phyloP scores from a whole-genome alignment of 1,140 invertebrate species.

The Mya arenaria region DNA sequence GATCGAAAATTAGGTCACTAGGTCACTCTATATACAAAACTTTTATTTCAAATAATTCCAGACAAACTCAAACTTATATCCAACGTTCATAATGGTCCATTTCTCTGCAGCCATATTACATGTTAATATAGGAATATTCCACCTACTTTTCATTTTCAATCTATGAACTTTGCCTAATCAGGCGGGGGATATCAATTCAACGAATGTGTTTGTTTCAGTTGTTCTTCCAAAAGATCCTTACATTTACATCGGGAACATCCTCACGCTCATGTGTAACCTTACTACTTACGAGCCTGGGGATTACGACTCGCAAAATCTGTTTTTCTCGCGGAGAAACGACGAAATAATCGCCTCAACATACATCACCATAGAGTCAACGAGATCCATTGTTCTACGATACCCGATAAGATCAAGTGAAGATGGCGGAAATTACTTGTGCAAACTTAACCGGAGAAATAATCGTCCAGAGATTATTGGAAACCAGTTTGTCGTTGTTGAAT shows the following conservation, averaged over 20 bases:
- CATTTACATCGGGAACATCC: slow-evolving; percentile 33
- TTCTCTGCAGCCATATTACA: no score
- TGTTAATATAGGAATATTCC: no score
- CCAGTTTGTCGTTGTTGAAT: slow-evolving; percentile 41
- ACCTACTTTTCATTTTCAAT: no score
- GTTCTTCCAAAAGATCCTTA: slow-evolving; percentile 33
- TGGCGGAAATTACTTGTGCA: slow-evolving; percentile 30
- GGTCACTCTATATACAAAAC: no score
- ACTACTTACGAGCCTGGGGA: slow-evolving; percentile 31
- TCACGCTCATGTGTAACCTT: slow-evolving; percentile 40
- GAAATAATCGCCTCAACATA: neutral
- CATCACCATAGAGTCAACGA: neutral
- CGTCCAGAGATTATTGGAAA: slow-evolving; percentile 39
- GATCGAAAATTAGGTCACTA: no score
- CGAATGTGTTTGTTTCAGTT: no score
- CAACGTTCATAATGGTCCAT: no score
- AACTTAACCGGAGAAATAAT: slow-evolving; percentile 3
- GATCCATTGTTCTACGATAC: slow-evolving; percentile 23
- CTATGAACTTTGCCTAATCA: no score
- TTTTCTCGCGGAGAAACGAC: slow-evolving; percentile 20
- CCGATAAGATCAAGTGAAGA: slow-evolving; percentile 11
- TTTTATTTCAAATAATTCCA: no score
- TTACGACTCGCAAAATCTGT: slow-evolving; percentile 16
- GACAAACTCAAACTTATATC: no score
- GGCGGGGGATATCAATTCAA: no score